phyloP scores from a whole-genome alignment of 2,113 vertebrate genomes.

The Coryphaenoides rupestris region DNA sequence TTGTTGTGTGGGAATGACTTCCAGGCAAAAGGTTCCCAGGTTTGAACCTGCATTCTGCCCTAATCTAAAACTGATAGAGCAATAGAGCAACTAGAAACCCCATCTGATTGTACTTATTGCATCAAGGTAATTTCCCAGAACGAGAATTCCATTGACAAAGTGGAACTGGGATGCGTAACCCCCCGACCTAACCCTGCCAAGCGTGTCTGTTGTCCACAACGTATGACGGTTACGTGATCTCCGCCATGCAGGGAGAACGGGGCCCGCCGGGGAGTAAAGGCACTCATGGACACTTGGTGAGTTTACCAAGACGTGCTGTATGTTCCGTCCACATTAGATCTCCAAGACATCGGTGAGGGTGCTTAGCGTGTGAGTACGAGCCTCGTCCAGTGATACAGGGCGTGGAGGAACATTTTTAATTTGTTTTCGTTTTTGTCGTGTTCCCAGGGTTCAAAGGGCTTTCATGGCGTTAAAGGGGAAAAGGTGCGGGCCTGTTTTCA shows the following conservation, averaged over 20 bases:
- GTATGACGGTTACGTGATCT: not conserved
- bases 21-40: no score
- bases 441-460: constrained; percentile 77
- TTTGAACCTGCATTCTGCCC: no score
- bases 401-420: not conserved
- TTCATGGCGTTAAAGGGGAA: constrained; percentile 75
- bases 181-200: no score
- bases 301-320: constrained; percentile 25
- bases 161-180: no score
- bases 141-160: no score
- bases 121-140: no score
- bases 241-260: constrained; percentile 72
- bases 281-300: constrained; percentile 69
- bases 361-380: not conserved
- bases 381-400: not conserved
- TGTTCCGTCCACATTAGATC: not conserved
- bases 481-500: constrained; percentile 60
- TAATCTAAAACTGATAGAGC: no score
- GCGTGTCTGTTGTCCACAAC: no score
- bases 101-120: no score
- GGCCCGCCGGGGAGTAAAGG: constrained; percentile 74
- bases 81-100: no score
- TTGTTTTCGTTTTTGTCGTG: not conserved
- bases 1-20: no score
- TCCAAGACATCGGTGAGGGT: no score